Evolutionary conservation across 2,113 vertebrate species (phyloP).

Genomic region (Motacilla tschutschensis): DNA sequence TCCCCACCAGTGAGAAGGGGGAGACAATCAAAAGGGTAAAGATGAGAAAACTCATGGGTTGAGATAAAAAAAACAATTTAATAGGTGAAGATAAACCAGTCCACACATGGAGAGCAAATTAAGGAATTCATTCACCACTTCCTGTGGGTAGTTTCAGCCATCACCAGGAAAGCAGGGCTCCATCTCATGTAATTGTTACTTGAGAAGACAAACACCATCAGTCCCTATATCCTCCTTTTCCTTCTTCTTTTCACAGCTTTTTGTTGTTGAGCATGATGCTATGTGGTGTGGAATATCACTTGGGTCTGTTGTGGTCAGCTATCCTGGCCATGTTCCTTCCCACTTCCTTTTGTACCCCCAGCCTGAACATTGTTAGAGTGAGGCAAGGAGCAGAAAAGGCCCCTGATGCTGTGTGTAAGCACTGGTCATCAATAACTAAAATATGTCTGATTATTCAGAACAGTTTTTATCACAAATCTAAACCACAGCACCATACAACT

Average conservation of each 20-base stretch:
- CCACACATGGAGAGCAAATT: neutral
- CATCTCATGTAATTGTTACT: neutral
- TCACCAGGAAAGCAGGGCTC: neutral
- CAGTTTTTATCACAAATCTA: neutral
- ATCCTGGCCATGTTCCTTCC: neutral
- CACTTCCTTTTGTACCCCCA: neutral
- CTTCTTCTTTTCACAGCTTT: neutral
- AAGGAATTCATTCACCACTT: neutral
- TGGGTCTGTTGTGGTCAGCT: neutral
- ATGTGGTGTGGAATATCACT: neutral
- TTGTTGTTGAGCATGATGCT: neutral
- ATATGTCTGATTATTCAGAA: neutral
- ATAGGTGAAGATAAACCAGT: neutral
- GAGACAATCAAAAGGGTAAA: neutral
- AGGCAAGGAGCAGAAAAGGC: neutral
- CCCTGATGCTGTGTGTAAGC: neutral
- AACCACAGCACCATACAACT: neutral
- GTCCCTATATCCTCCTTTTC: no score
- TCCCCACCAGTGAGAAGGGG: accelerated
- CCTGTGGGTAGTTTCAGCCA: neutral
- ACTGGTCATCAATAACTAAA: neutral
- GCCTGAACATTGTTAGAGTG: accelerated
- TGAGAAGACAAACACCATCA: neutral
- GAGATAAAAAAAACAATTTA: neutral
- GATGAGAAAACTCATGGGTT: neutral